Evolutionary conservation across 2,113 vertebrate genomes (phyloP), one percentile per base, ranked within the genome.

Genomic region (Theristicus caerulescens): DNA sequence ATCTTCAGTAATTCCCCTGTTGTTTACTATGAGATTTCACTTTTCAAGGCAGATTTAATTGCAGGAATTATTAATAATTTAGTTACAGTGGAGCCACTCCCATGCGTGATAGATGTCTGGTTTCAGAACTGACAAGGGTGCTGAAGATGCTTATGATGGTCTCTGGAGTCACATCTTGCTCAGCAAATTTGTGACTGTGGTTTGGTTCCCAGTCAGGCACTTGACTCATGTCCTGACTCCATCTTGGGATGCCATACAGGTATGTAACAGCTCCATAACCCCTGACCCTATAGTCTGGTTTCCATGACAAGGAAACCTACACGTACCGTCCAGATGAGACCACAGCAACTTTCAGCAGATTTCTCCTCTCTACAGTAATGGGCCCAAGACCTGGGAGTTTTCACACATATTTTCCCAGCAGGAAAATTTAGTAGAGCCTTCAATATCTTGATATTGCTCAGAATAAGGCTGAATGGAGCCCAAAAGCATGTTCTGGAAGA

Each of bases 161-260:
- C 16, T 64, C 20, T 46, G 32, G 42, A 79, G 46, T 62, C 34
- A 67, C 7, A 74, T 19, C 19, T 73, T n/a, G 14, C 17, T 58
- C 29, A 70, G 15, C 13, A 40, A 27, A 29, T 31, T 15, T 73
- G 11, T 73, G 27, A 10, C 24, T 52, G 19, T n/a, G 24, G 9
- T 38, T 78, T 0, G 0, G 5, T 76, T 76, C 36, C 49, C 16
- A 67, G 31, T 11, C 10, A 21, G 27, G 6, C 36, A 22, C 10
- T 8, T 29, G 20, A 44, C 25, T 21, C 16, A 5, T 62, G 7
- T 57, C 36, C 32, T 12, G 6, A 19, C 32, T 87, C 15, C 4
- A 40, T 26, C 34, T 25, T 51, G 29, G 36, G 21, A 21, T 58
- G 25, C 10, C 16, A 21, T 32, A 36, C 6, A 61, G 21, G 26